Base-by-base conservation (phyloP, 2,888 invertebrate genomes). In the Heteromurus nitidus region DNA sequence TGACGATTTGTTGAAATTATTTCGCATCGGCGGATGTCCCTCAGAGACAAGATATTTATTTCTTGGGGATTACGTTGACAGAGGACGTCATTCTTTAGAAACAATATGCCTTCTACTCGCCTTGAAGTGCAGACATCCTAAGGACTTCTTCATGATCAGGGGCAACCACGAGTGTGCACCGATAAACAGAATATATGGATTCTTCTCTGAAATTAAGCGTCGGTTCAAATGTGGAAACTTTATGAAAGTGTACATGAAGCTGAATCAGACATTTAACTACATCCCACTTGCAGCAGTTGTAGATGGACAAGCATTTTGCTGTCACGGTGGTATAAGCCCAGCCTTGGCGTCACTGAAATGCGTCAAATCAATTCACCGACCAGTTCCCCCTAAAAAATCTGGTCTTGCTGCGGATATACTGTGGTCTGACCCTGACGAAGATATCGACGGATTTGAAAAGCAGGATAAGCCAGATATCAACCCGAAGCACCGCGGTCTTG, bases 111-210 rank as follows among this genome's bases (percentile, higher is more conserved):
- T 91, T 55, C 88, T 91, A 11, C 86, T 91, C 65, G 90, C 90
- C 22, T 91, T 91, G 87, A 91, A 91, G 88, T 89, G 92, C 47
- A 91, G 91, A 87, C 92, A 91, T 85, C 91, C 91, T 20, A 89
- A 91, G 85, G 91, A 91, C 87, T 91, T 92, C 86, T 91, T 91
- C 88, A 88, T 92, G 22, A 88, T 92, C 18, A 88, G 92, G 24
- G 91, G 91, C 31, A 92, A 92, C 87, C 91, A 91, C 88, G 91
- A 91, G 87, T 90, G 91, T 88, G 90, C 91, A 60, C 89, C 89
- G 69, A 91, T 91, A 36, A 91, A 91, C 30, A 13, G 91, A 87
- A 90, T 91, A 64, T 91, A 91, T 88, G 91, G 91, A 20, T 92
- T 91, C 88, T 91, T 91, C 87, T 91, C 91, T 87, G 91, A 92